Percentiles rank a stretch among this genome's conserved stretches.
phyloP scores from a whole-genome alignment of 2,113 vertebrate species.

The Mus musculus region DNA sequence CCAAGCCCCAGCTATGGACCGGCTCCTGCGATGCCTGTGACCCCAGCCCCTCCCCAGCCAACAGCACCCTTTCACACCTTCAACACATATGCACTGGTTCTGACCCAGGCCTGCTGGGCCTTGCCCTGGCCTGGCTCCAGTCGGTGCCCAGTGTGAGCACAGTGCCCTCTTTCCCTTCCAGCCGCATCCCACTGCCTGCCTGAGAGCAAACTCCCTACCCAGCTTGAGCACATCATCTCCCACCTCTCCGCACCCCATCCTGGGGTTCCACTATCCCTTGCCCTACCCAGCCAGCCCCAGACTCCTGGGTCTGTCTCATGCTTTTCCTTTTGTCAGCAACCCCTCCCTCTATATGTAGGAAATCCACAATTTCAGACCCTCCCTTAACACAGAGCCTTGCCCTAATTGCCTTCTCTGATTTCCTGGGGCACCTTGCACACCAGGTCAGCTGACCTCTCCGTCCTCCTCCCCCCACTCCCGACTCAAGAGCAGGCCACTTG shows the following conservation, averaged over 20 bases:
- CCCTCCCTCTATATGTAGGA: not conserved
- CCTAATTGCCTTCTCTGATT: not conserved
- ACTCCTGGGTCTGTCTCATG: not conserved
- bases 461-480: not conserved
- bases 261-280: not conserved
- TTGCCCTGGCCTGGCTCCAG: not conserved
- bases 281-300: not conserved
- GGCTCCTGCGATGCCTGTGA: not conserved
- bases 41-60: not conserved
- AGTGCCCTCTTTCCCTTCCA: not conserved
- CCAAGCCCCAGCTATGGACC: accelerated
- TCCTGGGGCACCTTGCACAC: not conserved
- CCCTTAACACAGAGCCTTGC: accelerated
- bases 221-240: not conserved
- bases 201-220: not conserved
- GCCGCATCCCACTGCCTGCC: not conserved
- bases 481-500: accelerated
- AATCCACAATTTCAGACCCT: not conserved
- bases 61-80: not conserved
- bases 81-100: not conserved
- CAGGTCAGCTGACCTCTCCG: not conserved
- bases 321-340: not conserved
- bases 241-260: no score
- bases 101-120: not conserved
- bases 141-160: not conserved